Percentiles rank a stretch among this genome's conserved stretches.
Evolutionary conservation across 1,140 invertebrate species (phyloP).

Genomic region (Acromyrmex heyeri): DNA sequence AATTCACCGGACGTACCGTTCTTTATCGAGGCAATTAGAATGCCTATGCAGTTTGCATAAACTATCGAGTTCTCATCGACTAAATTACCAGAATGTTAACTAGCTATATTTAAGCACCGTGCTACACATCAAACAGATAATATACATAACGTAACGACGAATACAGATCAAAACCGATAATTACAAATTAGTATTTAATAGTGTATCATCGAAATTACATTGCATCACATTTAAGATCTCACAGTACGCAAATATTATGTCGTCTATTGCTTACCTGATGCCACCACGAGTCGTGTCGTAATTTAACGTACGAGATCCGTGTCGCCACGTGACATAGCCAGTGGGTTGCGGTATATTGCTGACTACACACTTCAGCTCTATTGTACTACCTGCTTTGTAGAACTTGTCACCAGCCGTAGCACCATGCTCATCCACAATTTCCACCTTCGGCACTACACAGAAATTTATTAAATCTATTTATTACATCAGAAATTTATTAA

Average conservation of each 20-base stretch:
- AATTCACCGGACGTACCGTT: constrained; percentile 80
- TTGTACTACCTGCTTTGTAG: constrained; percentile 95
- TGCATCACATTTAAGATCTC: not conserved
- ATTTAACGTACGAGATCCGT: constrained; percentile 92
- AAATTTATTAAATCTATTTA: constrained; percentile 46
- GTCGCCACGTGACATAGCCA: constrained; percentile 93
- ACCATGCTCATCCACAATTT: constrained; percentile 93
- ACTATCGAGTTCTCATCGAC: constrained; percentile 64
- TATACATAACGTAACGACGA: not conserved
- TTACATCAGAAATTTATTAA: too few species aligned
- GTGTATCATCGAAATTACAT: not conserved
- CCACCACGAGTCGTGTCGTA: constrained; percentile 94
- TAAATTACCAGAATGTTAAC: constrained; percentile 66
- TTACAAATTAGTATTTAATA: not conserved
- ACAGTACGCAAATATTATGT: not conserved
- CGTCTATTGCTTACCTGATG: constrained; percentile 90
- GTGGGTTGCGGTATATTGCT: constrained; percentile 93
- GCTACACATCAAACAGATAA: not conserved
- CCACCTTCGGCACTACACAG: constrained; percentile 92
- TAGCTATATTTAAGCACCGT: constrained; percentile 52
- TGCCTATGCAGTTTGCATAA: constrained; percentile 75
- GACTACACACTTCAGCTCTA: constrained; percentile 94
- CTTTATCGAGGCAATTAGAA: constrained; percentile 83
- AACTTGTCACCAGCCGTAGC: constrained; percentile 93
- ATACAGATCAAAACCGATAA: constrained; percentile 5